Evolutionary conservation across 2,797 vertebrate species (phyloP).

Genomic region (Coregonus suidteri): DNA sequence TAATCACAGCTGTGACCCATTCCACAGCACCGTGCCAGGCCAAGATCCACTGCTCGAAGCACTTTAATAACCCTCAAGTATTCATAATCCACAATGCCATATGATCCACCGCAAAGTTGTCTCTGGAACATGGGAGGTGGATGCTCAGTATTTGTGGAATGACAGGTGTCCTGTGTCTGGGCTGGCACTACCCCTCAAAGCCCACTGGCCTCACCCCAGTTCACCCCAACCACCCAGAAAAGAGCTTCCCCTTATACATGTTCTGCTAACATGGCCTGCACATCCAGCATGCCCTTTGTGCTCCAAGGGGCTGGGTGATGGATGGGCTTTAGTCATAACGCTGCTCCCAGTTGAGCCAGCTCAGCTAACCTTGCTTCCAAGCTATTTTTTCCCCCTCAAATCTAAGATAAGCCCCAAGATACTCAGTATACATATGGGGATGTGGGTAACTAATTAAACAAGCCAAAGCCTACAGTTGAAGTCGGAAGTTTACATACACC

Average conservation of each 20-base stretch:
- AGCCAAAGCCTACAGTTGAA: neutral
- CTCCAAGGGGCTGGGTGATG: conserved; percentile 7
- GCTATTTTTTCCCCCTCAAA: neutral
- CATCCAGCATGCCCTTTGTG: conserved; percentile 9
- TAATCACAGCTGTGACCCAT: neutral
- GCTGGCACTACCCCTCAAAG: neutral
- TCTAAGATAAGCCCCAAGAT: neutral
- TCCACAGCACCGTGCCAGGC: neutral
- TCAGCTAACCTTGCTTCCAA: neutral
- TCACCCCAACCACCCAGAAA: neutral
- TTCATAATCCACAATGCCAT: neutral
- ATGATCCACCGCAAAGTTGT: neutral
- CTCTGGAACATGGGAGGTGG: neutral
- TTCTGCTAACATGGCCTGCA: neutral
- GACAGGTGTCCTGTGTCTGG: neutral
- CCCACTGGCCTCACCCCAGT: neutral
- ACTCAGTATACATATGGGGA: neutral
- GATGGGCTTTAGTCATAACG: neutral
- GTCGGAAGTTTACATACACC: too few relatives aligned
- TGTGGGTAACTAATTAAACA: neutral
- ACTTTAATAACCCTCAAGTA: conserved; percentile 4
- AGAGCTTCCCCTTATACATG: neutral
- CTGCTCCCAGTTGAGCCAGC: conserved; percentile 2
- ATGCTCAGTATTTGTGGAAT: neutral
- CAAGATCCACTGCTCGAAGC: neutral